Evolutionary conservation across 2,797 vertebrate genomes (phyloP).

Genomic region (Hypotaenidia philippensis): DNA sequence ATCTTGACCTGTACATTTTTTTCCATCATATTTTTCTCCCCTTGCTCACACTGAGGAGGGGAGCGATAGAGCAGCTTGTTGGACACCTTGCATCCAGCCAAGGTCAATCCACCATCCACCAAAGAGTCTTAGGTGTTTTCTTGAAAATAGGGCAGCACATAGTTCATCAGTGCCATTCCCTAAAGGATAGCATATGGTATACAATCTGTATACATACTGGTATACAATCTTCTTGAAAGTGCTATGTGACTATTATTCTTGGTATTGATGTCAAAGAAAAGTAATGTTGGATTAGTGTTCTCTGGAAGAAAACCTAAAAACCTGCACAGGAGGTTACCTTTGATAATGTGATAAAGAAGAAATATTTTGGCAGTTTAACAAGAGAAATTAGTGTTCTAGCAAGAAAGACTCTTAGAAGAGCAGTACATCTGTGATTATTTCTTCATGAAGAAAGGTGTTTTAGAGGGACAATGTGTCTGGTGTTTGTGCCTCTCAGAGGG

Average conservation of each 20-base stretch:
- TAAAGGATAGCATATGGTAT: background rate
- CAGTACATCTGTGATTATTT: background rate
- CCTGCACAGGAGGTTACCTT: background rate
- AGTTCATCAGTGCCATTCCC: background rate
- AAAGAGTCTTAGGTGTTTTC: background rate
- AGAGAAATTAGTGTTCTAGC: background rate
- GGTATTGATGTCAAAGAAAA: background rate
- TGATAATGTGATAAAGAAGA: background rate
- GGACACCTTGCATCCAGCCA: background rate
- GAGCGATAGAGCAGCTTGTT: background rate
- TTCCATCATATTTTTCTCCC: background rate
- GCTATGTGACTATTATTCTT: background rate
- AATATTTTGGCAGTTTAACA: background rate
- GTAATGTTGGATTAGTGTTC: background rate
- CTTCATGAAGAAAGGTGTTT: background rate
- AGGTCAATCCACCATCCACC: background rate
- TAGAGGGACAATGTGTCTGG: background rate
- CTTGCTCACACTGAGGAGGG: background rate
- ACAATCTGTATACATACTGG: too few species aligned
- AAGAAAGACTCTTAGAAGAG: background rate
- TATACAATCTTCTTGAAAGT: background rate
- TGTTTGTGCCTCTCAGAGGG: background rate
- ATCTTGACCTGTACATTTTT: background rate
- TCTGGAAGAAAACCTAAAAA: background rate
- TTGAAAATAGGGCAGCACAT: background rate